Base-by-base conservation (phyloP, 2,797 vertebrate species). In the Tapera naevia region DNA sequence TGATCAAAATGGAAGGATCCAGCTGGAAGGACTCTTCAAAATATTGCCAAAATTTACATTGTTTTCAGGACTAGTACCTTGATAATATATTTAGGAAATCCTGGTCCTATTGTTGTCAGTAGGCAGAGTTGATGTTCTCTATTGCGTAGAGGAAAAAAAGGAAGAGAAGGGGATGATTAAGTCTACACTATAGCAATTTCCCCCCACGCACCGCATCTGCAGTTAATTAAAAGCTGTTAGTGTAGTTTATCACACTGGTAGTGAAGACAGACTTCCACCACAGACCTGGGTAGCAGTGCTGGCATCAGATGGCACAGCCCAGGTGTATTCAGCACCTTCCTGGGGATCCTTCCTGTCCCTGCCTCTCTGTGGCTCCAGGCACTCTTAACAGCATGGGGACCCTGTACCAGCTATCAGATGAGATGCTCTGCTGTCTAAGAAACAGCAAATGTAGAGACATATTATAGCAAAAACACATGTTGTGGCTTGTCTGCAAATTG, bases 221-320 rank as follows among this genome's bases (percentile, higher is more conserved):
- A 96, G 80, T 60, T 91, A 92, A 88, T 88, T 94, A 92, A 39
- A 95, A 86, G 41, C 82, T 82, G 45, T 53, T 81, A 22, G 30
- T 61, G 53, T 46, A 72, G 76, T 71, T 91, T 73, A 67, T 70
- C 66, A 79, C 24, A 30, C 56, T 45, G n/a, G 43, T 69, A 80
- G 50, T 54, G 43, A 51, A 86, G 89, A 75, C 72, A 88, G 79
- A 48, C 22, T 54, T 85, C 54, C 54, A 69, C n/a, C 46, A 53
- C 37, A 61, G 65, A 80, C 25, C 32, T 71, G 37, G 30, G 87
- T 92, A 72, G 45, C 45, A 58, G 25, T 58, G 37, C 58, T 89
- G 72, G 56, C 72, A 88, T 32, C 13, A 46, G 51, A 37, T 48
- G 78, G 69, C 65, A 57, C n/a, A 89, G 62, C 43, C 69, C 53